A percentile compares a stretch with the other conserved stretches of the same genome.
These are phyloP conservation scores for Tretioscincus oriximinensis DNA, from an alignment of 2,113 vertebrate species.

Conservation along the genomic window DNA sequence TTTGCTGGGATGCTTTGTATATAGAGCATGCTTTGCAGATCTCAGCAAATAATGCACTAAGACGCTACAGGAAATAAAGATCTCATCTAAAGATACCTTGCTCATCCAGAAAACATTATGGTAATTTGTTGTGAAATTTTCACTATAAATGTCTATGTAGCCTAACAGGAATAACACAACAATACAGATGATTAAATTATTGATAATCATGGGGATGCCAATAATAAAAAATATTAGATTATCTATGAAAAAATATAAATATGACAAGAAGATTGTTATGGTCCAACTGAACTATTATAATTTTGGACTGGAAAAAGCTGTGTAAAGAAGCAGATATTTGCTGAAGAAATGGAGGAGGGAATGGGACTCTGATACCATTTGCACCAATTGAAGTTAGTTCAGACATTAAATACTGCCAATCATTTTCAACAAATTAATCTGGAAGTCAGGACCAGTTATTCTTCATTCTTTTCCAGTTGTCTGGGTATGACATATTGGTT, in stretches of 20 bases:
- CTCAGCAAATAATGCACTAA: not conserved
- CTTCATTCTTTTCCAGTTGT: too few relatives aligned
- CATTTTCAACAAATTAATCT: not conserved
- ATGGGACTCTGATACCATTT: not conserved
- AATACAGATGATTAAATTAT: too few relatives aligned
- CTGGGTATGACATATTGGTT: too few relatives aligned
- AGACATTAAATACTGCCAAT: not conserved
- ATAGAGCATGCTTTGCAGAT: not conserved
- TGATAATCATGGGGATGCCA: too few relatives aligned
- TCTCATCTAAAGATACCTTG: not conserved
- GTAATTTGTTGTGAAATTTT: not conserved
- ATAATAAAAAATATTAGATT: not conserved
- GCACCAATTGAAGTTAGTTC: not conserved
- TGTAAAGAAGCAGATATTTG: not conserved
- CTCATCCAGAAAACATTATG: not conserved
- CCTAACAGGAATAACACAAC: not conserved
- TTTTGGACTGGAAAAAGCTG: too few relatives aligned
- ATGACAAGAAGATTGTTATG: not conserved
- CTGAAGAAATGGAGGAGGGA: not conserved
- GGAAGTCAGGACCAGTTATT: not conserved
- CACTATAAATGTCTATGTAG: not conserved
- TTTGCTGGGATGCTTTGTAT: not conserved
- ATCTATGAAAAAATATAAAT: not conserved
- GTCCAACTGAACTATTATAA: not conserved
- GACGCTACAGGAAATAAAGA: not conserved